Conservation (phyloP, 2,113 vertebrate genomes). For the Platysternon megacephalum region DNA sequence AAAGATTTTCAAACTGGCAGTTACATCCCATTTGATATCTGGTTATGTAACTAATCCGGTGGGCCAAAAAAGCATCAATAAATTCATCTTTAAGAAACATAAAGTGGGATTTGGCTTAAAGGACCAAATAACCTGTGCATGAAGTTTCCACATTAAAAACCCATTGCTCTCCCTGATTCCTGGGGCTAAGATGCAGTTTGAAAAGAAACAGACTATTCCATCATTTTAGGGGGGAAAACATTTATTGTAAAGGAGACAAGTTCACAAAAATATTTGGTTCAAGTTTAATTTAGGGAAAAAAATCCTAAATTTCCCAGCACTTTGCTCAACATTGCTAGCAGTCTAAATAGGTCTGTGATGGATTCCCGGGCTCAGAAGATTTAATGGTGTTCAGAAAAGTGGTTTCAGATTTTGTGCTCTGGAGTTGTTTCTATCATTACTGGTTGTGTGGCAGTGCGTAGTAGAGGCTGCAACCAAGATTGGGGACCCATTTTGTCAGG, state of each 20-base stretch:
- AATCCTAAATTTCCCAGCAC: neutral
- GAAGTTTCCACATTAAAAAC: slow-evolving; percentile 86
- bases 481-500: neutral
- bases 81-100: slow-evolving; percentile 77
- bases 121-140: slow-evolving; percentile 60
- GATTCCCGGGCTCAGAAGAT: neutral
- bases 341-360: neutral
- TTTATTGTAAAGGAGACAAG: slow-evolving; percentile 78
- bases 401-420: accelerated
- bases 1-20: slow-evolving; percentile 49
- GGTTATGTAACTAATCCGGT: slow-evolving; percentile 73
- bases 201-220: slow-evolving; percentile 80
- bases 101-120: slow-evolving; percentile 75
- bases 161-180: slow-evolving; percentile 70
- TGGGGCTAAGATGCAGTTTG: slow-evolving; percentile 67
- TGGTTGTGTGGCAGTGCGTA: neutral
- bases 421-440: neutral
- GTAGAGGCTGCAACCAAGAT: neutral
- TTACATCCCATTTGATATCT: slow-evolving; percentile 54
- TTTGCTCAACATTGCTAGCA: slow-evolving; percentile 14
- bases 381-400: neutral
- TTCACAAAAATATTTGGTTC: slow-evolving; percentile 75
- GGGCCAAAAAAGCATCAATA: slow-evolving; percentile 74
- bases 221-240: slow-evolving; percentile 77
- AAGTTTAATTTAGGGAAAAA: slow-evolving; percentile 51